Conservation (phyloP, 2,113 vertebrate genomes). For the Microcebus murinus region DNA sequence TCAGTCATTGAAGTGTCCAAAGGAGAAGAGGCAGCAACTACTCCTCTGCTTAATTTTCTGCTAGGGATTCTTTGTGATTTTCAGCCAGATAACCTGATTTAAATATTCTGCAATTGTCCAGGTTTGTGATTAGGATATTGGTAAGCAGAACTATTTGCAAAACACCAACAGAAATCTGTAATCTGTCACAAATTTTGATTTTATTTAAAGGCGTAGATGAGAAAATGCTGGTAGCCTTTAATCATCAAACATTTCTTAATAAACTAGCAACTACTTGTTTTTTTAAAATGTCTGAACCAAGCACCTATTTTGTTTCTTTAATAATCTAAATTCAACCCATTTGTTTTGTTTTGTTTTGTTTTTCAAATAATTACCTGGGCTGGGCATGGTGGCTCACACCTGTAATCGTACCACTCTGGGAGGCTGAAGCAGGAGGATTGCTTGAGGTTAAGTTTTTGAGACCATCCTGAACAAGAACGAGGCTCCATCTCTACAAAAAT, state of each 20-base stretch:
- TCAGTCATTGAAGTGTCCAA: background rate
- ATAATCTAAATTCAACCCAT: background rate
- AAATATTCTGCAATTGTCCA: constrained; percentile 36
- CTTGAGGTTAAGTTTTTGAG: too few relatives aligned
- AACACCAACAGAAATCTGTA: background rate
- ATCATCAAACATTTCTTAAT: background rate
- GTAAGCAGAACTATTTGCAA: background rate
- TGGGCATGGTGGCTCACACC: too few relatives aligned
- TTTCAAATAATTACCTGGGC: background rate
- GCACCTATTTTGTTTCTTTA: background rate
- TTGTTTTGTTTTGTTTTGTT: background rate
- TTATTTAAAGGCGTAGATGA: constrained; percentile 14
- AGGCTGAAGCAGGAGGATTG: too few relatives aligned
- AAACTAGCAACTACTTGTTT: background rate
- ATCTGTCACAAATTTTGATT: background rate
- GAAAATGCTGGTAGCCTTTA: background rate
- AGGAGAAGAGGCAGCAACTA: background rate
- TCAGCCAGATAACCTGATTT: background rate
- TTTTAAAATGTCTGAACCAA: background rate
- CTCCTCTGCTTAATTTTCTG: background rate
- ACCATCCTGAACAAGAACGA: too few relatives aligned
- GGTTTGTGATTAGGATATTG: background rate
- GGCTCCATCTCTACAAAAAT: too few relatives aligned
- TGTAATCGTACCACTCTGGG: too few relatives aligned
- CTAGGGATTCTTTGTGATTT: background rate